Base-by-base conservation (phyloP, 1,140 invertebrate genomes). In the Psix sp. region DNA sequence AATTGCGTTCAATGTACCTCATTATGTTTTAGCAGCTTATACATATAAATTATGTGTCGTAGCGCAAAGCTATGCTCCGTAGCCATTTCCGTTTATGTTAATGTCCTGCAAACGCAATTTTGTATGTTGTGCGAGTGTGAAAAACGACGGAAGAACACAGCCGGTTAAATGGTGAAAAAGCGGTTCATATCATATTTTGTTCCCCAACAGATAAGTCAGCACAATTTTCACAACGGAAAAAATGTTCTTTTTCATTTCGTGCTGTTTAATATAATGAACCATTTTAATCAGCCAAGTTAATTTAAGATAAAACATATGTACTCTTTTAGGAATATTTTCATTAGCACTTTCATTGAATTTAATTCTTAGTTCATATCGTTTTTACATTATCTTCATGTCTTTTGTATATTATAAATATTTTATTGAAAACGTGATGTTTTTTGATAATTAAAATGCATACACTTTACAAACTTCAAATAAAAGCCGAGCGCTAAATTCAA, bases 121-220 rank as follows among this genome's bases (percentile, higher is more conserved):
- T 40, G 48, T 48, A 46, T 70, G 31, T 60, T 40, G 11, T 11
- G 31, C 35, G 5, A 24, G 43, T 49, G 38, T 60, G 46, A 60
- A 52, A 52, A 45, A 51, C 46, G 36, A 46, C 21, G 17, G 21
- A 39, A 45, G 52, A 48, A 31, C 42, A 59, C 45, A 48, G 10
- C 20, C 3, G 31, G 51, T 42, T 24, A 59, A 51, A 68, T 51
- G 20, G 52, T 52, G 31, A 46, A 66, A 68, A 68, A 68, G 31
- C 43, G 21, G 24, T 24, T 15, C 16, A 11, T 39, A 43, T 68
- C 31, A 60, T 60, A 66, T 68, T 68, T 68, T 59, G 42, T 35
- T 31, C 29, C 15, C 45, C 11, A 33, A 20, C 38, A 62, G 38
- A 13, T 54, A 81, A 83, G 77, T 82, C 73, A 78, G 68, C 51